A percentile compares a stretch with the other conserved stretches of the same genome.
Evolutionary conservation across 1,140 invertebrate species (phyloP).

Genomic region (Caerostris darwini): DNA sequence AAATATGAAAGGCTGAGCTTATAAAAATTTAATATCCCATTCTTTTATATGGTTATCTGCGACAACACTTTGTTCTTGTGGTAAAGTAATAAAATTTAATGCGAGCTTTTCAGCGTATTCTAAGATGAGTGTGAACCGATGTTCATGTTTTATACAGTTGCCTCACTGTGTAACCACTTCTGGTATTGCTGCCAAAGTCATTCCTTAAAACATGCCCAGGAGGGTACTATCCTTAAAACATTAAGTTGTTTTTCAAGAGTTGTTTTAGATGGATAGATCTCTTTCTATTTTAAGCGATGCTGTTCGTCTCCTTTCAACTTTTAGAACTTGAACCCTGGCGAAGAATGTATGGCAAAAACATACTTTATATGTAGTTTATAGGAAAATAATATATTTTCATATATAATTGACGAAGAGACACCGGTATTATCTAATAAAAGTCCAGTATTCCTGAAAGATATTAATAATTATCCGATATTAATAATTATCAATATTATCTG

Average conservation of each 20-base stretch:
- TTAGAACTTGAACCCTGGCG: too few species aligned
- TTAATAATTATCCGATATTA: too few species aligned
- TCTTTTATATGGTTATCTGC: conserved; percentile 49
- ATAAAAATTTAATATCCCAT: conserved; percentile 70
- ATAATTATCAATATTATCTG: too few species aligned
- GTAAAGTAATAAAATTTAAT: conserved; percentile 65
- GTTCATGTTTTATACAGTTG: conserved; percentile 70
- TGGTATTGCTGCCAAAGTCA: conserved; percentile 13
- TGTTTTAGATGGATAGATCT: neutral
- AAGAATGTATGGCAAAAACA: too few species aligned
- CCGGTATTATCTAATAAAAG: too few species aligned
- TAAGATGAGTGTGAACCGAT: neutral
- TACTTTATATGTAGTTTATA: too few species aligned
- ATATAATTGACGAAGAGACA: too few species aligned
- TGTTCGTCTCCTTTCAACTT: neutral
- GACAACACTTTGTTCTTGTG: conserved; percentile 48
- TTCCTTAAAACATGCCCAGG: conserved; percentile 28
- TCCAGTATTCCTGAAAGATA: too few species aligned
- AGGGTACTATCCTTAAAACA: conserved; percentile 15
- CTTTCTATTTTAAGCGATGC: neutral
- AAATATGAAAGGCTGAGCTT: conserved; percentile 29
- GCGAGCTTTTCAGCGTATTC: neutral
- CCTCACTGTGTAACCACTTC: neutral
- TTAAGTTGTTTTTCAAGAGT: neutral
- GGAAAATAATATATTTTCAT: too few species aligned